Evolutionary conservation across 2,888 invertebrate genomes (phyloP), one percentile per base, ranked within the genome.

Genomic region (Sminthurides aquaticus): DNA sequence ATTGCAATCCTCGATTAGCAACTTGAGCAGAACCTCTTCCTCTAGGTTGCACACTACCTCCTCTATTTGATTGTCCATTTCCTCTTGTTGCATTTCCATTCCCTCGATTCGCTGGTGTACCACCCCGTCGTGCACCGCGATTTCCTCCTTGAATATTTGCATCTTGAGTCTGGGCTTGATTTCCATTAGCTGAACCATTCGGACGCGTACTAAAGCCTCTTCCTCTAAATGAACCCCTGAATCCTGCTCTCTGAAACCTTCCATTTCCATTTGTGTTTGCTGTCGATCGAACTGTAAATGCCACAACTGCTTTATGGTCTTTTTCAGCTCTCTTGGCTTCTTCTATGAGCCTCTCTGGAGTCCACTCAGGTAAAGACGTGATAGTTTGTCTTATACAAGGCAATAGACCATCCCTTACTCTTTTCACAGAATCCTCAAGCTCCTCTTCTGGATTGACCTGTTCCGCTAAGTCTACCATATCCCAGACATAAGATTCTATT

Each of bases 321-420:
- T n/a, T n/a, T 29, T 57, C 57, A 3, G 26, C 57, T 11, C 26
- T 27, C 5, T 2, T 5, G 22, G 57, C 57, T 29, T 27, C 28
- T 29, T 28, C 29, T n/a, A 57, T 57, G 15, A 57, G 29, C 1
- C 28, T 57, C n/a, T 57, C 57, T 5, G 57, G 57, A n/a, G n/a
- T 57, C 57, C 57, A 57, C 8, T 18, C 18, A 26, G 24, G 11
- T 2, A 57, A 3, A 5, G 18, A 20, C 2, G 3, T 2, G 26
- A 57, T 29, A n/a, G 5, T 3, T 29, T 26, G 24, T 3, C 28
- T 26, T 15, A 57, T 5, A n/a, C 18, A n/a, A n/a, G 63, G 63
- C 2, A 63, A 22, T 3, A 63, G 29, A 5, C 57, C 49, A 28
- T 57, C 57, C 56, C 49, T 57, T n/a, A 57, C 63, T 49, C 63